Percentiles rank a stretch among this genome's conserved stretches.
Evolutionary conservation across 2,797 vertebrate genomes (phyloP).

Genomic region (Etheostoma perlongum): DNA sequence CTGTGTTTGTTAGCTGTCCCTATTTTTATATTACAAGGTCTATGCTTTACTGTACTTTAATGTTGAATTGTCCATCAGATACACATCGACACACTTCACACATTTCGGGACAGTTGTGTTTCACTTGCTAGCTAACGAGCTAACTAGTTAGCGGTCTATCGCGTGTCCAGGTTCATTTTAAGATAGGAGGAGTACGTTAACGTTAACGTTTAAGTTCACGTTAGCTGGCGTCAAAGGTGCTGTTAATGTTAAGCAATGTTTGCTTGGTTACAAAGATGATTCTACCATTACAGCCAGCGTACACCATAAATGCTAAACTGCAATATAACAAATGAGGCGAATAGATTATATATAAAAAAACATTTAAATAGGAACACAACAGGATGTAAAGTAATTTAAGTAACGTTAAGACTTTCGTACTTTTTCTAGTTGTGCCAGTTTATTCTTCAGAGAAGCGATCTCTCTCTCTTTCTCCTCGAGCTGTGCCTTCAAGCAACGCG

Average conservation of each 20-base stretch:
- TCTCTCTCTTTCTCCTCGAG: constrained; percentile 81
- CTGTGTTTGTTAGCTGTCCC: not conserved
- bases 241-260: not conserved
- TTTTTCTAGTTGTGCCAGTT: constrained; percentile 77
- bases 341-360: not conserved
- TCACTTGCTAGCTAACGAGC: not conserved
- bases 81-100: not conserved
- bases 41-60: not conserved
- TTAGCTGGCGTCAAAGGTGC: not conserved
- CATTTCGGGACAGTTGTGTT: no score
- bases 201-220: no score
- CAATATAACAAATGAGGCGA: not conserved
- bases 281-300: no score
- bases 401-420: constrained; percentile 43
- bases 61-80: not conserved
- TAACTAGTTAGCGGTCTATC: no score
- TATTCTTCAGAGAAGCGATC: constrained; percentile 76
- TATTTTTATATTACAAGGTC: not conserved
- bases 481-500: constrained; percentile 70
- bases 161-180: not conserved
- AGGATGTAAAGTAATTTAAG: not conserved
- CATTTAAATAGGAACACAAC: no score
- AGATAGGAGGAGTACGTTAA: not conserved
- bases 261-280: not conserved
- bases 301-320: not conserved